A percentile compares a stretch with the other conserved stretches of the same genome.
Conservation (phyloP, 2,888 invertebrate genomes). For the Chloromyia formosa region DNA sequence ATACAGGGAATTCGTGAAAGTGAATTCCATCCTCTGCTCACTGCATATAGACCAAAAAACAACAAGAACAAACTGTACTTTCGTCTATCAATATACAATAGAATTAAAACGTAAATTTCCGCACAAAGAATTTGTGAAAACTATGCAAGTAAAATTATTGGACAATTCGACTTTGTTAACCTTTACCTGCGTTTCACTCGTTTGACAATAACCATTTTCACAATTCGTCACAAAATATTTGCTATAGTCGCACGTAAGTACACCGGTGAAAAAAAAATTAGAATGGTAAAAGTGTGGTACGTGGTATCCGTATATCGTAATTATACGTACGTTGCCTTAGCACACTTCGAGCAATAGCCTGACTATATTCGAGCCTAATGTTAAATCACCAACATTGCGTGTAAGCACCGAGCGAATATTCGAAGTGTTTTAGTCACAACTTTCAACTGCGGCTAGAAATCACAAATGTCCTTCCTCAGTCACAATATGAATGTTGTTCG, state of each 20-base stretch:
- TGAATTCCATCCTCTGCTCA: neutral
- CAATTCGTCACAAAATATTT: neutral
- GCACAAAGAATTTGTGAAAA: too few species aligned
- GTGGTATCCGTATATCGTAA: neutral
- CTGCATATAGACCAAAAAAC: neutral
- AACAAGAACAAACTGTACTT: too few species aligned
- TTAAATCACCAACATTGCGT: conserved; percentile 29
- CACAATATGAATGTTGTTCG: conserved; percentile 20
- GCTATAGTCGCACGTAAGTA: neutral
- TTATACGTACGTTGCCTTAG: neutral
- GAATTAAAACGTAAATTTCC: neutral
- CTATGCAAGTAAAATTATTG: neutral
- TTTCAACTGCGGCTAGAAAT: conserved; percentile 27
- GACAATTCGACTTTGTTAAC: neutral
- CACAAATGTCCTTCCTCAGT: conserved; percentile 30
- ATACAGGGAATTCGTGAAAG: neutral
- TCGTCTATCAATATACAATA: neutral
- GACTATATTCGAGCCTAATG: neutral
- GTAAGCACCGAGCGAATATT: conserved; percentile 19
- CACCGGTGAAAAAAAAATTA: neutral
- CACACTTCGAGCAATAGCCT: neutral
- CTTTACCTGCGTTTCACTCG: conserved; percentile 32
- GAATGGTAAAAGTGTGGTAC: neutral
- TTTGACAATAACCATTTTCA: conserved; percentile 33
- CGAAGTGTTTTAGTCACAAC: conserved; percentile 9